Conservation (phyloP, 30 jellyfish, hydroid and myxozoan genomes). For the Hydra vulgaris region DNA sequence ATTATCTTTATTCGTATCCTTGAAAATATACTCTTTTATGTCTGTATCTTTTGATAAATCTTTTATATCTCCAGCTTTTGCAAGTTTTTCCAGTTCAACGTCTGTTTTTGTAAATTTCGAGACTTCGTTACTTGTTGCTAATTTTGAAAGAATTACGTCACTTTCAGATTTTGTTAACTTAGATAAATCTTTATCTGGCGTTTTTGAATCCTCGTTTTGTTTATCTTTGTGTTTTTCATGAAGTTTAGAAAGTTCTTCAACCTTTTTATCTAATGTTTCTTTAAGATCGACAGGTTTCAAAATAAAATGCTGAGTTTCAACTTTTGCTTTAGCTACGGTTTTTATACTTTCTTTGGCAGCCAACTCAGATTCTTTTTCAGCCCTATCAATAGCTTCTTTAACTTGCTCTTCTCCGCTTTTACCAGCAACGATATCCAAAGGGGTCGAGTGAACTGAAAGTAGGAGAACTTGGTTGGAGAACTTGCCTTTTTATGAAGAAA, state of each 20-base stretch:
- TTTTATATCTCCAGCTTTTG: constrained; percentile 18
- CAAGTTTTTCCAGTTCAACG: constrained; percentile 11
- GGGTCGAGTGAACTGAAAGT: constrained; percentile 41
- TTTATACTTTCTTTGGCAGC: constrained; percentile 60
- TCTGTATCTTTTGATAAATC: background rate
- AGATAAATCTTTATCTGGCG: background rate
- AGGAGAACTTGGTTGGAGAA: background rate
- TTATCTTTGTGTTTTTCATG: constrained; percentile 15
- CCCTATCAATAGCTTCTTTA: constrained; percentile 83
- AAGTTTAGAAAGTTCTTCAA: constrained; percentile 18
- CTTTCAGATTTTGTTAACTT: constrained; percentile 6
- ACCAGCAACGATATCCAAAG: constrained; percentile 87
- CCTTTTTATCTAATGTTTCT: constrained; percentile 33
- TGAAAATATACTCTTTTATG: background rate
- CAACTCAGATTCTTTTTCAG: constrained; percentile 88
- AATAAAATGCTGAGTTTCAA: constrained; percentile 15
- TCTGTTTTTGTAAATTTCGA: constrained; percentile 12
- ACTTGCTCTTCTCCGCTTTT: constrained; percentile 97
- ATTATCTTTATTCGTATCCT: background rate
- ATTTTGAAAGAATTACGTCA: background rate
- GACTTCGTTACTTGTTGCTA: background rate
- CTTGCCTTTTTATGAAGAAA: background rate
- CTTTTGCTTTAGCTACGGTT: constrained; percentile 1
- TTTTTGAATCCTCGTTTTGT: constrained; percentile 14
- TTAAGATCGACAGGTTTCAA: constrained; percentile 18